Percentiles rank a stretch among this genome's conserved stretches.
phyloP scores from a whole-genome alignment of 1,140 invertebrate genomes.

The Coptotermes formosanus region DNA sequence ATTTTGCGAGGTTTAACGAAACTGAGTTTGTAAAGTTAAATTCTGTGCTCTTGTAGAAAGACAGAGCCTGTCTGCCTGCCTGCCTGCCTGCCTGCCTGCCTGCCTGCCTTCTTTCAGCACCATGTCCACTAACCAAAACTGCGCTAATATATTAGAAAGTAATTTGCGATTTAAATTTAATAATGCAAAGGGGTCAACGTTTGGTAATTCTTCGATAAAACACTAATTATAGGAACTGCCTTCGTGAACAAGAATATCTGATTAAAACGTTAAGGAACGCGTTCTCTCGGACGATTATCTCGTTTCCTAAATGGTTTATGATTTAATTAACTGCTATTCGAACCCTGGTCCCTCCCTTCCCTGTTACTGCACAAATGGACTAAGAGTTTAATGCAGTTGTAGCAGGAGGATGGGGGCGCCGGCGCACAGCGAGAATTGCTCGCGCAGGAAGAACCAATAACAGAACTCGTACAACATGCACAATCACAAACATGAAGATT shows the following conservation, averaged over 20 bases:
- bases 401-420: neutral
- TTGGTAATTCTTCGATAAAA: neutral
- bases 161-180: neutral
- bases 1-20: no score
- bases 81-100: no score
- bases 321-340: neutral
- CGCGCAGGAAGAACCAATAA: neutral
- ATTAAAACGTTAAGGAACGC: neutral
- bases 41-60: no score
- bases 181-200: neutral
- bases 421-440: neutral
- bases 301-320: conserved; percentile 6
- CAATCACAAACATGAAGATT: neutral
- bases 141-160: no score
- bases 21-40: no score
- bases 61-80: no score
- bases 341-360: neutral
- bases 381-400: neutral
- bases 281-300: neutral
- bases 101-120: no score
- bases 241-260: neutral
- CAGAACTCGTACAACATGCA: neutral
- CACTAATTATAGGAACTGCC: neutral
- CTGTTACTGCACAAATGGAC: neutral
- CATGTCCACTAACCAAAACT: no score